phyloP scores from a whole-genome alignment of 2,888 invertebrate species.

The Allolobophora icterica region DNA sequence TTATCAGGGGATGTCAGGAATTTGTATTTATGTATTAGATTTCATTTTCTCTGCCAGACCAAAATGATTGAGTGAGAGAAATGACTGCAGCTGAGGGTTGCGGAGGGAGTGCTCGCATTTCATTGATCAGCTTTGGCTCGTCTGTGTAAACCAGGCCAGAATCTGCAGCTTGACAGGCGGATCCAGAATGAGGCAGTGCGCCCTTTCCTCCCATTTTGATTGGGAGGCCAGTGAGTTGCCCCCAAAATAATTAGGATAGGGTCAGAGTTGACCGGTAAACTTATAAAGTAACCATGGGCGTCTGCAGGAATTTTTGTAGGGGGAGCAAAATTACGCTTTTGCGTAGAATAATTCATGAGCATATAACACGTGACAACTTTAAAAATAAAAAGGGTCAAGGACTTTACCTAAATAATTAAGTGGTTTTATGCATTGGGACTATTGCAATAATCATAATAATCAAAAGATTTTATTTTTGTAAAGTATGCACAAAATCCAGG shows the following conservation, averaged over 20 bases:
- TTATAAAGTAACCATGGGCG: not conserved
- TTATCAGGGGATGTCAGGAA: not conserved
- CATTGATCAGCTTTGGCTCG: constrained; percentile 10
- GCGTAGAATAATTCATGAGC: too few relatives aligned
- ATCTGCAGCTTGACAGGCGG: not conserved
- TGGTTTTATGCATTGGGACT: too few relatives aligned
- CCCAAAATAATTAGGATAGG: not conserved
- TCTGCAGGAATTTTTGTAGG: too few relatives aligned
- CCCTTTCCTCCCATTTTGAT: not conserved
- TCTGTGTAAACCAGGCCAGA: not conserved
- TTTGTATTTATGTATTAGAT: not conserved
- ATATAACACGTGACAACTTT: too few relatives aligned
- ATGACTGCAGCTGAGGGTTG: not conserved
- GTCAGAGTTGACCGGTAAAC: not conserved
- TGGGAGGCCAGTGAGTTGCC: not conserved
- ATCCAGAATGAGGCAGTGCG: not conserved
- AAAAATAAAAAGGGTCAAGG: too few relatives aligned
- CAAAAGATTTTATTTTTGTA: too few relatives aligned
- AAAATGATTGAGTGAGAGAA: not conserved
- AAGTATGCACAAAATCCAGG: too few relatives aligned
- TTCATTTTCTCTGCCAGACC: not conserved
- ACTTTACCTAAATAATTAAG: too few relatives aligned
- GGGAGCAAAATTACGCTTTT: too few relatives aligned
- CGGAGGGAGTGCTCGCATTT: not conserved
- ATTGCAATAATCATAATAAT: too few relatives aligned